These are phyloP conservation scores for Clivina fossor DNA, from an alignment of 2,888 invertebrate species.

Conservation along the genomic window DNA sequence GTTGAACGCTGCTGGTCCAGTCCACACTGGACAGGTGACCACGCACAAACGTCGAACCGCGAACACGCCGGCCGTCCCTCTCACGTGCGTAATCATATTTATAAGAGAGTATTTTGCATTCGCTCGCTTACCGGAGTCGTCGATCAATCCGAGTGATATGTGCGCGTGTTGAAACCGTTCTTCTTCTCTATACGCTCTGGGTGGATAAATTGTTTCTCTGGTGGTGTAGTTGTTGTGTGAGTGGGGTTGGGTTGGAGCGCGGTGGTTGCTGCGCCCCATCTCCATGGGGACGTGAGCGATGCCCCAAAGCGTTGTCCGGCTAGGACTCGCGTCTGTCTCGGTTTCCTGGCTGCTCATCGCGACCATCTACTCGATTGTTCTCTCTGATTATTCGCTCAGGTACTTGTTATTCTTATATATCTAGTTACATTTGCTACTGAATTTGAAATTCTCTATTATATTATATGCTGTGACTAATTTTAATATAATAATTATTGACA, in stretches of 20 bases:
- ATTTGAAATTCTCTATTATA: neutral
- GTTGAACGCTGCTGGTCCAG: too few species aligned
- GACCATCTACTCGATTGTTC: neutral
- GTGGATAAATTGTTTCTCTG: too few species aligned
- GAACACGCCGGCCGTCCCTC: too few species aligned
- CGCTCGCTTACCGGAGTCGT: too few species aligned
- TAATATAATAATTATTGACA: neutral
- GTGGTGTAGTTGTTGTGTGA: too few species aligned
- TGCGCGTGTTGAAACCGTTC: conserved; percentile 1
- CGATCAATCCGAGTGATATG: neutral
- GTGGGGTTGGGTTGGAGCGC: conserved; percentile 7
- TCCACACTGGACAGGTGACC: too few species aligned
- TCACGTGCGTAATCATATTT: too few species aligned
- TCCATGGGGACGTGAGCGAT: conserved; percentile 26
- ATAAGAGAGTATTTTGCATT: too few species aligned
- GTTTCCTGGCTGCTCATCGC: conserved; percentile 2
- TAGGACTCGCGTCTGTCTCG: neutral
- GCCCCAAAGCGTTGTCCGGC: conserved; percentile 10
- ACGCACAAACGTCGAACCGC: too few species aligned
- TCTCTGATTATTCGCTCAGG: conserved; percentile 20
- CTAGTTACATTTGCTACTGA: too few species aligned
- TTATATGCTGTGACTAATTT: neutral
- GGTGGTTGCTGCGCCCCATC: conserved; percentile 6
- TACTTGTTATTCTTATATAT: too few species aligned
- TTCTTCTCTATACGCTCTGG: too few species aligned